Evolutionary conservation across 2,797 vertebrate genomes (phyloP), one percentile per base, ranked within the genome.

Genomic region (Heliangelus exortis): DNA sequence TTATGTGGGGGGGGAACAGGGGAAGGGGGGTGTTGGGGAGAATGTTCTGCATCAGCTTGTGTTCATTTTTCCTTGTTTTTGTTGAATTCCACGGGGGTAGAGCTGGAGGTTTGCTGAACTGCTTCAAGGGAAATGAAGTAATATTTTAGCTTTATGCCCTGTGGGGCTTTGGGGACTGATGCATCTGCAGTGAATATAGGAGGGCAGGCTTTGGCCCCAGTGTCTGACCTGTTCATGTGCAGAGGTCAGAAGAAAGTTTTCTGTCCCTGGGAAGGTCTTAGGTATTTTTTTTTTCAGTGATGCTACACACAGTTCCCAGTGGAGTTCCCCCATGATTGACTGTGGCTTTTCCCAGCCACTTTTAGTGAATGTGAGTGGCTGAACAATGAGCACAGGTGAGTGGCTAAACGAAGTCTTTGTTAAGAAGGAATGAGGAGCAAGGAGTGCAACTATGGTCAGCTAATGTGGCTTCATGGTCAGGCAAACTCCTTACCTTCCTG

Each of bases 401-500:
- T 29, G 15, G 39, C 59, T 34, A n/a, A 45, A 10, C 54, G 53
- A 62, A 51, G 51, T 41, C 68, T 76, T 67, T 4, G 1, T 59
- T 47, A 23, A 67, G 74, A 22, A 58, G 41, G 59, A 76, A 19
- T 0, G 6, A 80, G 63, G 33, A 78, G 15, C 2, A 0, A 2
- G 20, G 45, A 15, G 33, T 26, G 61, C 57, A 36, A 25, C 0
- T 0, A 19, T 45, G 2, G 1, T 23, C 39, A 53, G 28, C 31
- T 33, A 29, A 48, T 0, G 0, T 41, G 39, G 39, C 43, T 80
- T 72, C 8, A 3, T 11, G 66, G 57, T 59, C 78, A 59, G 39
- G 36, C 58, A 58, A 20, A 53, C 31, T 53, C 6, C 0, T 13
- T 36, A 16, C 47, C 25, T 45, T 76, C 51, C 63, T 0, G 0